Evolutionary conservation across 2,888 invertebrate species (phyloP), one percentile per base, ranked within the genome.

Genomic region (Calliphora vomitoria): DNA sequence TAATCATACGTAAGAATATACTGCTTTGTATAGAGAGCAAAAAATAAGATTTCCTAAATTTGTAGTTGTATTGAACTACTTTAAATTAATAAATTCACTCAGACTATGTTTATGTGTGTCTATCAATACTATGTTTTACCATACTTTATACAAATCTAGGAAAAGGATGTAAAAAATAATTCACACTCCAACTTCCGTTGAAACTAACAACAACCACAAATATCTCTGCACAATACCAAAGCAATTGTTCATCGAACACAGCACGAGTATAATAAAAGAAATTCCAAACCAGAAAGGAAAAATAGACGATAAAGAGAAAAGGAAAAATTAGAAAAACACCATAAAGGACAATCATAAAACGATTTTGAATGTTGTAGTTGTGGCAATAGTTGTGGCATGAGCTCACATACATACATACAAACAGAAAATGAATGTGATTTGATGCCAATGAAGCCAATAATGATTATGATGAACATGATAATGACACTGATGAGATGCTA

Each of bases 391-490:
- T 62, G 35, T 38, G 55, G 72, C 20, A 55, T 62, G 50, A 11
- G 20, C 4, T 25, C 31, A 18, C 31, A 62, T 10, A 60, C 11
- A 15, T 8, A 60, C 35, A 62, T 18, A 35, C 31, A n/a, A n/a
- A n/a, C n/a, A 13, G 20, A 13, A 13, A 41, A 11, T 18, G 44
- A 68, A 58, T 69, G 44, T 58, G 58, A 79, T 58, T 66, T 20
- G 58, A 79, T 78, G 41, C 41, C 68, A 79, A 69, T 55, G 58
- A 78, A 55, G 53, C 55, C 64, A 50, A 66, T 66, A 64, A 78
- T 64, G 20, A 58, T 8, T n/a, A 31, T 62, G 38, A 18, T 18
- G 50, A 62, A 8, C 15, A 58, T 25, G 18, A 58, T 62, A n/a
- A 53, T 74, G 60, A 60, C 60, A 44, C 41, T 60, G n/a, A 8